Evolutionary conservation across 1,140 invertebrate genomes (phyloP).

Genomic region (Megathymus violae): DNA sequence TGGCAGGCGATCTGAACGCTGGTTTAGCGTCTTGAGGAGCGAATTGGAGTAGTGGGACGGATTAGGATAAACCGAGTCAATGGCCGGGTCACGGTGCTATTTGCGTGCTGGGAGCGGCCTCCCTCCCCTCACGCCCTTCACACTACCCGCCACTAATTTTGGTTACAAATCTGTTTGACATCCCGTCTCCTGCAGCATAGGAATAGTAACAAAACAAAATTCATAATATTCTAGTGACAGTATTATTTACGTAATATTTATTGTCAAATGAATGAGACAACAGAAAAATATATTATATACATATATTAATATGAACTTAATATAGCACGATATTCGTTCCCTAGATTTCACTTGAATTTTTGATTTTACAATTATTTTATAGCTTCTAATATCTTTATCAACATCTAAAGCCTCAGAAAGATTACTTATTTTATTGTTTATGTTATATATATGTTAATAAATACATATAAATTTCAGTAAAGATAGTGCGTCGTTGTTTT

Average conservation of each 20-base stretch:
- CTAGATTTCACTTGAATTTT: too few species aligned
- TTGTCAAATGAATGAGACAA: constrained; percentile 18
- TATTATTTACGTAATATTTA: constrained; percentile 6
- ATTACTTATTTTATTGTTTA: constrained; percentile 1
- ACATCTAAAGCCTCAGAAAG: not conserved
- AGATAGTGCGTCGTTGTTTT: constrained; percentile 1
- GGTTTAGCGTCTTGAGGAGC: constrained; percentile 56
- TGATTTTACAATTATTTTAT: too few species aligned
- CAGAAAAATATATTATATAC: too few species aligned
- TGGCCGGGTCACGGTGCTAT: constrained; percentile 80
- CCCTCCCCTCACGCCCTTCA: constrained; percentile 53
- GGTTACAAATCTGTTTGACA: constrained; percentile 65
- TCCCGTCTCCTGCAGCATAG: constrained; percentile 11
- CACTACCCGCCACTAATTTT: constrained; percentile 71
- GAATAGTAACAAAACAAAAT: not conserved
- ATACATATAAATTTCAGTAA: constrained; percentile 10
- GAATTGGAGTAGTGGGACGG: constrained; percentile 82
- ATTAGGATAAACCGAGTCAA: constrained; percentile 83
- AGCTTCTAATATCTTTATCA: not conserved
- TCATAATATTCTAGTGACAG: not conserved
- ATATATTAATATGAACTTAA: too few species aligned
- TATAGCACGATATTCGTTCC: too few species aligned
- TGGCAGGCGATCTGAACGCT: constrained; percentile 49
- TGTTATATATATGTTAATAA: not conserved
- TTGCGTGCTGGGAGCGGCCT: constrained; percentile 65